Conservation (phyloP, 2,888 invertebrate species). For the Eupithecia subfuscata region DNA sequence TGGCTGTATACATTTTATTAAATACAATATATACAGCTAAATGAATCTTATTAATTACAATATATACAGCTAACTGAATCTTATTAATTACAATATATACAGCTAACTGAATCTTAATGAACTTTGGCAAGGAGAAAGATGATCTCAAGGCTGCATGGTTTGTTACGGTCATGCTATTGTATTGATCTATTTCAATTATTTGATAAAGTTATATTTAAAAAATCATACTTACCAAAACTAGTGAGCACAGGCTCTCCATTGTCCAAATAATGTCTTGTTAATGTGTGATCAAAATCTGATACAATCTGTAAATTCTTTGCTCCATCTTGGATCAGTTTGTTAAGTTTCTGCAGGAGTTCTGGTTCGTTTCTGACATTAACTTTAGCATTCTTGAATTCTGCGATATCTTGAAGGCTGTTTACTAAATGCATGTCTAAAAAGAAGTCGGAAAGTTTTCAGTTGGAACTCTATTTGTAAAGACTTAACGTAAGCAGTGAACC, state of each 20-base stretch:
- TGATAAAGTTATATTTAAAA: not conserved
- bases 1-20: no score
- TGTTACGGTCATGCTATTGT: not conserved
- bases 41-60: no score
- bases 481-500: not conserved
- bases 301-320: constrained; percentile 90
- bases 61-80: not conserved
- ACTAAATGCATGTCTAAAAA: constrained; percentile 63
- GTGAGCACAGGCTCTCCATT: constrained; percentile 88
- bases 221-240: constrained; percentile 88
- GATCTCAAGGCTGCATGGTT: not conserved
- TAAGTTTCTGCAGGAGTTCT: constrained; percentile 69
- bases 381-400: constrained; percentile 63
- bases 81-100: not conserved
- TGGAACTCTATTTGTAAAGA: not conserved
- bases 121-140: not conserved
- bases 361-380: constrained; percentile 64
- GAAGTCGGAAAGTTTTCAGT: not conserved
- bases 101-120: not conserved
- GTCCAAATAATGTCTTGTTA: constrained; percentile 90
- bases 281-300: constrained; percentile 95
- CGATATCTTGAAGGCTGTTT: constrained; percentile 61
- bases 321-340: constrained; percentile 71
- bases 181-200: not conserved
- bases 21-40: not conserved